Conservation (phyloP, 2,888 invertebrate species). For the Drosophila macrothrix region DNA sequence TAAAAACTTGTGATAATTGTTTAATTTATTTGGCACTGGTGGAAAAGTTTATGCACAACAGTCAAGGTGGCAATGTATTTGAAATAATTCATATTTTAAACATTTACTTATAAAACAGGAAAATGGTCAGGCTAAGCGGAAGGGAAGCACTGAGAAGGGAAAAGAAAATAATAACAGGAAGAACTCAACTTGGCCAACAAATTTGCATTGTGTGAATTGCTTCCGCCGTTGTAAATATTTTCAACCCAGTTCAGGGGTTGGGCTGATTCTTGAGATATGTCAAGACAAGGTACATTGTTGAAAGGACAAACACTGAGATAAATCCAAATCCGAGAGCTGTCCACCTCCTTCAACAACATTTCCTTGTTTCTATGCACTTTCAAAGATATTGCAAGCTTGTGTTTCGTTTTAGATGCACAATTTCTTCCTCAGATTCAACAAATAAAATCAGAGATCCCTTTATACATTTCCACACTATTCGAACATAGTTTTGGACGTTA, state of each 20-base stretch:
- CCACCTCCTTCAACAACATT: slow-evolving; percentile 8
- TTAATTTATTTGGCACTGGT: not conserved
- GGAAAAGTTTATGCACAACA: slow-evolving; percentile 27
- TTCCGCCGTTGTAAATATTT: slow-evolving; percentile 53
- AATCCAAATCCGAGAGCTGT: not conserved
- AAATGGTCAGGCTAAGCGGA: slow-evolving; percentile 24
- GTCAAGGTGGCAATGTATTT: slow-evolving; percentile 10
- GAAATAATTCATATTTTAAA: slow-evolving; percentile 48
- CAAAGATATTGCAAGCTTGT: not conserved
- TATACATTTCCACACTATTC: slow-evolving; percentile 17
- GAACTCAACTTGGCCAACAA: slow-evolving; percentile 48
- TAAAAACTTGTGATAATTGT: slow-evolving; percentile 14
- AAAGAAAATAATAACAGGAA: slow-evolving; percentile 37
- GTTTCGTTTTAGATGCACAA: not conserved
- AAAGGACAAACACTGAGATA: slow-evolving; percentile 6
- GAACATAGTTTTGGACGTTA: slow-evolving; percentile 2
- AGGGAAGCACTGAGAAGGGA: slow-evolving; percentile 1
- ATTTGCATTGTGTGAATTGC: slow-evolving; percentile 69
- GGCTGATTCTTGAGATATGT: slow-evolving; percentile 31
- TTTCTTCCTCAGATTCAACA: not conserved
- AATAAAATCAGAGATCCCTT: slow-evolving; percentile 26
- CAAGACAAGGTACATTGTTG: slow-evolving; percentile 18
- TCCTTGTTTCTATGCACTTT: slow-evolving; percentile 12
- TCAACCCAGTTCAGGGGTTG: slow-evolving; percentile 15
- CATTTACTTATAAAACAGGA: slow-evolving; percentile 13